Conservation (phyloP, 2,888 invertebrate genomes). For the Sinhomidia bicolor region DNA sequence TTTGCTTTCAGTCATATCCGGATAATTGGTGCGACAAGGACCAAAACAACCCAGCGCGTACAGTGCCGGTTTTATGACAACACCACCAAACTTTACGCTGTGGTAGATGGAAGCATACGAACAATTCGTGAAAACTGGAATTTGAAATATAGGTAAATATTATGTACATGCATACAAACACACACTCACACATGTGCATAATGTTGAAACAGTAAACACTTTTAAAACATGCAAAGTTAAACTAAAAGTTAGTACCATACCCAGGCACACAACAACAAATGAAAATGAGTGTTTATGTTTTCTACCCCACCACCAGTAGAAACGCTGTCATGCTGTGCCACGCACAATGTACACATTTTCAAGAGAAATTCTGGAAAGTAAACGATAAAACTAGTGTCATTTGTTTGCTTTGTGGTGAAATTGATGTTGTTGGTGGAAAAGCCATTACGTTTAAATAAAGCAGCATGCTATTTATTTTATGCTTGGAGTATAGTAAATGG, state of each 20-base stretch:
- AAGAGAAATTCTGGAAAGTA: neutral
- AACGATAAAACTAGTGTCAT: conserved; percentile 39
- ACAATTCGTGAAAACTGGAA: conserved; percentile 97
- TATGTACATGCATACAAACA: neutral
- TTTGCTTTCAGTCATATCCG: conserved; percentile 83
- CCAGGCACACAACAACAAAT: neutral
- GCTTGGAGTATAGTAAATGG: neutral
- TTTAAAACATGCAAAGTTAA: neutral
- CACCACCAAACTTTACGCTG: conserved; percentile 75
- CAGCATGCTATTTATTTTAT: conserved; percentile 43
- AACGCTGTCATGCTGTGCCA: neutral
- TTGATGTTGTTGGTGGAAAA: conserved; percentile 45
- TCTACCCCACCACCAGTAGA: no score
- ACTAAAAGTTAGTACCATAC: neutral
- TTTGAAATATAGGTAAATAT: conserved; percentile 86
- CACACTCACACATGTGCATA: no score
- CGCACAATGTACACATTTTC: neutral
- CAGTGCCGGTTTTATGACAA: conserved; percentile 80
- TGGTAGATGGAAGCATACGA: conserved; percentile 81
- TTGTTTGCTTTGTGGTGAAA: conserved; percentile 47
- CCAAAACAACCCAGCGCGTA: conserved; percentile 83
- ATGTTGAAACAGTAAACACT: no score
- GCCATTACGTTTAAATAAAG: conserved; percentile 42
- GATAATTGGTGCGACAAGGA: conserved; percentile 94
- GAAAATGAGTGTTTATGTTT: conserved; percentile 36